phyloP scores from a whole-genome alignment of 2,888 invertebrate species.

The Lasius fuliginosus region DNA sequence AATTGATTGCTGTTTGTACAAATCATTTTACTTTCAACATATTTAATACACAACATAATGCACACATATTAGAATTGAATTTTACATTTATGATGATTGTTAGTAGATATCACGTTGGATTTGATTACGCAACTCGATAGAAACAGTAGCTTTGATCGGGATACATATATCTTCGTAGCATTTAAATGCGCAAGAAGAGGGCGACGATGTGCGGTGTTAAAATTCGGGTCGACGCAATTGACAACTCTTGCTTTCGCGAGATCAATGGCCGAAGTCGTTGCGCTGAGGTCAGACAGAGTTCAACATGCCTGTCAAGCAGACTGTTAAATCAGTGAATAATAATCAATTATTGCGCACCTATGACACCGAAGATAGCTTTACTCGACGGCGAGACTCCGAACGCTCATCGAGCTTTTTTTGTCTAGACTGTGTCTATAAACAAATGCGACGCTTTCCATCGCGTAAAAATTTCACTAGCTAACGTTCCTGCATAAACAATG shows the following conservation, averaged over 20 bases:
- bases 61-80: conserved; percentile 17
- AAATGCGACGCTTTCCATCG: conserved; percentile 45
- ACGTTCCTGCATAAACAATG: conserved; percentile 35
- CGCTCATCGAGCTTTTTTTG: conserved; percentile 53
- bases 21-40: conserved; percentile 12
- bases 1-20: background rate
- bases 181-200: conserved; percentile 17
- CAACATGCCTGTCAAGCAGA: conserved; percentile 56
- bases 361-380: conserved; percentile 55
- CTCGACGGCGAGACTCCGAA: conserved; percentile 49
- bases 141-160: background rate
- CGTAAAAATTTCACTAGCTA: conserved; percentile 45
- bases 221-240: conserved; percentile 48
- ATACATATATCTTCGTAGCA: background rate
- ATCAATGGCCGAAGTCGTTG: conserved; percentile 46
- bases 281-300: conserved; percentile 53
- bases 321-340: conserved; percentile 57
- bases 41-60: conserved; percentile 21
- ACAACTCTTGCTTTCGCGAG: conserved; percentile 57
- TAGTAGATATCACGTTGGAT: conserved; percentile 20
- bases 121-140: background rate
- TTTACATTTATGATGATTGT: conserved; percentile 5
- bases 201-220: background rate
- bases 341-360: conserved; percentile 55
- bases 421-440: conserved; percentile 55